Base-by-base conservation (phyloP, 2,888 invertebrate genomes). In the Molorchus minor region DNA sequence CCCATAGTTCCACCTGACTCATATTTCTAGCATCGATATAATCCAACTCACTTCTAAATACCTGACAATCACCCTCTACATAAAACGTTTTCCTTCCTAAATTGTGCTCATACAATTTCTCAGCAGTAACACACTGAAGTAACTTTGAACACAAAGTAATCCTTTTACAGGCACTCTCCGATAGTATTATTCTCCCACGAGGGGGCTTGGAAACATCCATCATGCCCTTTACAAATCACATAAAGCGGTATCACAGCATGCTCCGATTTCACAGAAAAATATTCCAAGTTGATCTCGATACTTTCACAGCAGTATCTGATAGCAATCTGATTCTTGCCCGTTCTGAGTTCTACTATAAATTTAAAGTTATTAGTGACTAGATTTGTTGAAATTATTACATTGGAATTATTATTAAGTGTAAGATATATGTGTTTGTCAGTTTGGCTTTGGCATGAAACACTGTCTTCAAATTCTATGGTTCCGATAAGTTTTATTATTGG, bases 111-210 rank as follows among this genome's bases (percentile, higher is more conserved):
- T 86, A 85, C 17, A 97, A 81, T 79, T 94, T 96, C 79, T 96
- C 94, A 0, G 94, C 94, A 62, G 92, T 91, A 67, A 96, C 83
- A 58, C 90, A 87, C 81, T 97, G 97, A 61, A 96, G 86, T 47
- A 97, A 82, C 74, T 91, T 88, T 8, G 91, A 85, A 43, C 91
- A 91, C 3, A 94, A 80, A 53, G 87, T 84, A 71, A 97, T 92
- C 72, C 92, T 85, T 29, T 85, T 83, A 69, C n/a, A n/a, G n/a
- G n/a, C n/a, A n/a, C n/a, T n/a, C n/a, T n/a, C n/a, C 86, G 15
- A 87, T 82, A 1, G 88, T 87, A 69, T 81, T 82, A 40, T 82
- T 78, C 69, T 82, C 79, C 13, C 73, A 73, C n/a, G 73, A 68
- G 1, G 84, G 83, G 3, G 79, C 83, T 82, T 92, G 91, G 77